Evolutionary conservation across 1,140 invertebrate genomes (phyloP).

Genomic region (Choristoneura fumiferana): DNA sequence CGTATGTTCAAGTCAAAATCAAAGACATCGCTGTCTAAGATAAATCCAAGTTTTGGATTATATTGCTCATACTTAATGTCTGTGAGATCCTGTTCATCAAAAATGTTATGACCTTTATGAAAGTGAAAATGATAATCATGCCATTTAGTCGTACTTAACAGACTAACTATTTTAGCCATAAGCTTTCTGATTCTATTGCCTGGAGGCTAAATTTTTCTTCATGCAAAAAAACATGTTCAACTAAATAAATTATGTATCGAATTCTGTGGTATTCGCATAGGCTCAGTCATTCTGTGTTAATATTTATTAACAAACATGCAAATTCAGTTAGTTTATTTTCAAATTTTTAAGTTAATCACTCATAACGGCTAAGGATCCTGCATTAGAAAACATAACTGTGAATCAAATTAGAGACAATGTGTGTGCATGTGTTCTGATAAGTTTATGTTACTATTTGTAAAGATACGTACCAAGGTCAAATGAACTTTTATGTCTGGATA

Average conservation of each 20-base stretch:
- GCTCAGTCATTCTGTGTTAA: conserved; percentile 13
- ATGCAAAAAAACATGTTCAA: not conserved
- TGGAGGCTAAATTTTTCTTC: not conserved
- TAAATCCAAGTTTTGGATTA: conserved; percentile 81
- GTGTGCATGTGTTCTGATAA: not conserved
- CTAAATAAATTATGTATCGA: not conserved
- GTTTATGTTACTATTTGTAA: too few relatives aligned
- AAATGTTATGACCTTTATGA: conserved; percentile 54
- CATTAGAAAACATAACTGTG: not conserved
- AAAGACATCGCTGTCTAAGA: conserved; percentile 68
- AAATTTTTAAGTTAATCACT: not conserved
- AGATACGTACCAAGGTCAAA: conserved; percentile 71
- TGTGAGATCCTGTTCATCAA: conserved; percentile 64
- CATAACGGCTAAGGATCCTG: too few relatives aligned
- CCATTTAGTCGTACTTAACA: too few relatives aligned
- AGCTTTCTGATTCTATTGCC: conserved; percentile 6
- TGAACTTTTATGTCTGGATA: conserved; percentile 81
- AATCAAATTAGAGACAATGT: not conserved
- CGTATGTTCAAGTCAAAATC: conserved; percentile 43
- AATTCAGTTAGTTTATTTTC: not conserved
- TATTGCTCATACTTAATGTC: conserved; percentile 65
- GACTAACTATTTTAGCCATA: conserved; percentile 16
- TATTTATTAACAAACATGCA: conserved; percentile 7
- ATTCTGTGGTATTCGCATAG: not conserved
- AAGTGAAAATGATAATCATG: conserved; percentile 41